Base-by-base conservation (phyloP, 2,797 vertebrate genomes). In the Oreortyx pictus region DNA sequence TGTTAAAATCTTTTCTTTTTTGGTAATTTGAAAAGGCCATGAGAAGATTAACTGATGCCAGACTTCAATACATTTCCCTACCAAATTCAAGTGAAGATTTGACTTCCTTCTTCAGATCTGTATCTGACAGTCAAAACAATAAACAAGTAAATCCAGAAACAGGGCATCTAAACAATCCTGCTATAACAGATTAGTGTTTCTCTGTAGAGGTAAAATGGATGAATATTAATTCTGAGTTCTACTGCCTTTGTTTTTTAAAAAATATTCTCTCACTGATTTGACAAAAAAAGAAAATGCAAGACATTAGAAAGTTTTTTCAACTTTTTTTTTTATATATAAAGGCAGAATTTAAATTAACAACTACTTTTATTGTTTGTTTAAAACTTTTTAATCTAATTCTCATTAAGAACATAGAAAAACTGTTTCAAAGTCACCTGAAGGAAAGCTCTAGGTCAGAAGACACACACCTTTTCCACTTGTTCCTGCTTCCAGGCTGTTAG, bases 401-500 rank as follows among this genome's bases (percentile, higher is more conserved):
- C 52, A 9, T 68, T 24, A 56, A 37, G n/a, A 94, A 15, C 62
- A 13, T n/a, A 78, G 87, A 66, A 97, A 97, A 97, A 90, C 18
- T 33, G 66, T 78, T 95, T 89, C 57, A 78, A 59, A 96, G 77
- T 84, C 65, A 88, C 60, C 61, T 62, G 41, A 80, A 80, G 79
- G 86, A 94, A 86, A 77, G 35, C 24, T 24, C 37, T 60, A 61
- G 87, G 72, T 87, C 93, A 94, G 66, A 95, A 67, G 85, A 87
- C 60, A 88, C 71, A 96, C 19, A 87, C 31, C 37, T 94, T 96
- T 96, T 87, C 80, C 86, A 94, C 78, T 86, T 96, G 93, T 93
- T 89, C 6, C 0, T 83, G 93, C 96, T 95, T 90, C 89, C 89
- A 91, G 86, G 87, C 91, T 89, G 75, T 73, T 60, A 80, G 54